Evolutionary conservation across 2,888 invertebrate genomes (phyloP).

Genomic region (Koerneria pararmatus): DNA sequence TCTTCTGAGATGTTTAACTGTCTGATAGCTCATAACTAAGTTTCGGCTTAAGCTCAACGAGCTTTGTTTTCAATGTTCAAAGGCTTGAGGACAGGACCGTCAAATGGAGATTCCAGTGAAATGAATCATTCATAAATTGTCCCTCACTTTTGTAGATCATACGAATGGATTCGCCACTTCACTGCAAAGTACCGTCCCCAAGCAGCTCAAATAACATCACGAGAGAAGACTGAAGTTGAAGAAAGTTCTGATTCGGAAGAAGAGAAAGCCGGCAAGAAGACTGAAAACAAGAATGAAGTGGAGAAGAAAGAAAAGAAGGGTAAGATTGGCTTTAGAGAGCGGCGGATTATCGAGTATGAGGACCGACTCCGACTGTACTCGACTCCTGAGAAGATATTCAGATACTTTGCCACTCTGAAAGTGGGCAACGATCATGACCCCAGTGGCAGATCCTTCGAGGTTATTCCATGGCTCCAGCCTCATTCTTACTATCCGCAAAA

Average conservation of each 20-base stretch:
- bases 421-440: conserved; percentile 13
- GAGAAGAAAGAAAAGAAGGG: conserved; percentile 48
- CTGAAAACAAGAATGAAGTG: too few relatives aligned
- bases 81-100: too few relatives aligned
- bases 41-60: too few relatives aligned
- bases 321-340: conserved; percentile 59
- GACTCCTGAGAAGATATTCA: conserved; percentile 91
- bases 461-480: conserved; percentile 59
- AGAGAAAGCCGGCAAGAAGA: conserved; percentile 17
- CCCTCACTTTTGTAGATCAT: too few relatives aligned
- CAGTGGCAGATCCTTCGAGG: conserved; percentile 48
- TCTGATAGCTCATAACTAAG: too few relatives aligned
- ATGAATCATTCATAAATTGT: too few relatives aligned
- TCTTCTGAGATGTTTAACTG: too few relatives aligned
- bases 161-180: too few relatives aligned
- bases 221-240: neutral
- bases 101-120: too few relatives aligned
- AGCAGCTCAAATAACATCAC: too few relatives aligned
- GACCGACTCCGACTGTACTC: conserved; percentile 79
- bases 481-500: conserved; percentile 7
- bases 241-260: conserved; percentile 11
- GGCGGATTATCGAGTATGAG: conserved; percentile 88
- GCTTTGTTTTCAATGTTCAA: too few relatives aligned
- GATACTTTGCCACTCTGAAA: conserved; percentile 96
- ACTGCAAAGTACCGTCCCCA: too few relatives aligned